These are phyloP conservation scores for Myiagra hebetior DNA, from an alignment of 2,113 vertebrate species.

Conservation along the genomic window DNA sequence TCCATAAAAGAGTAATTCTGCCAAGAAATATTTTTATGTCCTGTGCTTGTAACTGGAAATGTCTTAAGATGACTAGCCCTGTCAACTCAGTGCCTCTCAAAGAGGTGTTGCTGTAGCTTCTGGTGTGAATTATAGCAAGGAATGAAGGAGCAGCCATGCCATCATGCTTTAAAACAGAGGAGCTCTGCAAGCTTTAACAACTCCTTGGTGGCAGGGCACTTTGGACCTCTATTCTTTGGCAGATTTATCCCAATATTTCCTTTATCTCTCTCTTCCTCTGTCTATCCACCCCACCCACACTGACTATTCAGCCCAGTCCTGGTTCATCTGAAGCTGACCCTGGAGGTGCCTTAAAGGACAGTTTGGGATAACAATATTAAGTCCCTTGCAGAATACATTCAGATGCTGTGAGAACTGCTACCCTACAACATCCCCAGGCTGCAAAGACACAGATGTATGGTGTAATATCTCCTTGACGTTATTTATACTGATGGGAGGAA, in stretches of 20 bases:
- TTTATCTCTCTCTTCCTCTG: background rate
- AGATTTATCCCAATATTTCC: background rate
- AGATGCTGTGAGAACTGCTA: background rate
- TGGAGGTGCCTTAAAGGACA: background rate
- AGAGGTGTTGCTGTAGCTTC: background rate
- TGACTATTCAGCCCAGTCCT: background rate
- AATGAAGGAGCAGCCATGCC: background rate
- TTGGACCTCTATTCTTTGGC: background rate
- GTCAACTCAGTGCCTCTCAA: background rate
- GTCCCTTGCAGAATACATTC: background rate
- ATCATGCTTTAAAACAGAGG: background rate
- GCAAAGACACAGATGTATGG: background rate
- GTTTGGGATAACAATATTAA: background rate
- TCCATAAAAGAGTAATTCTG: background rate
- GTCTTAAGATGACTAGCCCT: background rate
- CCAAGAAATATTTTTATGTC: background rate
- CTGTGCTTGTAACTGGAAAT: background rate
- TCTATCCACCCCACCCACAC: background rate
- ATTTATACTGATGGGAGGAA: background rate
- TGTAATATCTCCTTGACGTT: background rate
- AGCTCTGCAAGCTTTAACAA: background rate
- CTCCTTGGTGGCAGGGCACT: background rate
- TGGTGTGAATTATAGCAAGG: background rate
- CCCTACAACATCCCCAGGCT: background rate
- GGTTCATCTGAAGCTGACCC: background rate